phyloP scores from a whole-genome alignment of 2,113 vertebrate species.

The Octodon degus region DNA sequence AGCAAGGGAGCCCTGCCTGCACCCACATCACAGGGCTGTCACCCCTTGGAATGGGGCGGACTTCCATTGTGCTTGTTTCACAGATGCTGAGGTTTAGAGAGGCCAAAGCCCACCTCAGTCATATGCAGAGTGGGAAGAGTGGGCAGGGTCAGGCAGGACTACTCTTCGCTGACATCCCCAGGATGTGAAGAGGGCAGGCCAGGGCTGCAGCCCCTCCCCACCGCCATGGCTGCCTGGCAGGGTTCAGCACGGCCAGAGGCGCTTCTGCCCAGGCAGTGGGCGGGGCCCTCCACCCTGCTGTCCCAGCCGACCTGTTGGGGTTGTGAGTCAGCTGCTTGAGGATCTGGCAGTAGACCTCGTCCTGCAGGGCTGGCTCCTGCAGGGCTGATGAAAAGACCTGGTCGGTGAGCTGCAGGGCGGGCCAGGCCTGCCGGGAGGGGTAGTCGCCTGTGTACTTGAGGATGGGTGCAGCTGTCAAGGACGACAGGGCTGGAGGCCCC shows the following conservation, averaged over 20 bases:
- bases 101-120: neutral
- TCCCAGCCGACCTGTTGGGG: slow-evolving; percentile 89
- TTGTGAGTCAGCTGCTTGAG: slow-evolving; percentile 97
- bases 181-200: neutral
- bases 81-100: neutral
- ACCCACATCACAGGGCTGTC: neutral
- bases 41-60: rapidly evolving
- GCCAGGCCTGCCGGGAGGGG: slow-evolving; percentile 91
- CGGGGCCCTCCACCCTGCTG: rapidly evolving
- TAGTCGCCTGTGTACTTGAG: slow-evolving; percentile 99
- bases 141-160: neutral
- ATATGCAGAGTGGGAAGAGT: too few species aligned
- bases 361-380: slow-evolving; percentile 88
- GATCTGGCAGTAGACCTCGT: slow-evolving; percentile 98
- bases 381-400: slow-evolving; percentile 93
- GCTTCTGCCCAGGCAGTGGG: neutral
- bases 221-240: rapidly evolving
- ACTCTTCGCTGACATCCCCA: neutral
- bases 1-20: neutral
- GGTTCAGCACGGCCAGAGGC: neutral
- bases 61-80: neutral
- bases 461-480: slow-evolving; percentile 91
- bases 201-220: rapidly evolving
- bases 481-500: slow-evolving; percentile 13
- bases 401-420: slow-evolving; percentile 91